Percentiles rank a stretch among this genome's conserved stretches.
Conservation (phyloP, 2,113 vertebrate genomes). For the Cepphus grylle region DNA sequence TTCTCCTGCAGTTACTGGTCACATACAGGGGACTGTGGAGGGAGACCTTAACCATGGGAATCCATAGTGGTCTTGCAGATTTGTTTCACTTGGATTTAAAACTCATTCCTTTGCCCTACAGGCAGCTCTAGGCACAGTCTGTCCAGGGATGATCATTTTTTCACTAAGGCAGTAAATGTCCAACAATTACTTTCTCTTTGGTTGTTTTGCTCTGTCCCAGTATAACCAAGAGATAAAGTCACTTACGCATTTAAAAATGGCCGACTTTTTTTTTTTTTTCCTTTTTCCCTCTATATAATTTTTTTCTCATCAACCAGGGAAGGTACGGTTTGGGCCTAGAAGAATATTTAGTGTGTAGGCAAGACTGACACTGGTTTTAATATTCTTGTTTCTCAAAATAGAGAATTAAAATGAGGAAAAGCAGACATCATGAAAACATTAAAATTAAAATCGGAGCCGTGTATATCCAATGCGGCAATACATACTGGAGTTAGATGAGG, state of each 20-base stretch:
- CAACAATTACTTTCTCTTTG: not conserved
- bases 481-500: not conserved
- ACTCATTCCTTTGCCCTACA: not conserved
- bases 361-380: not conserved
- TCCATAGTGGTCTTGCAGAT: rapidly evolving
- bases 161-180: not conserved
- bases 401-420: not conserved
- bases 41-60: not conserved
- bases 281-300: not conserved
- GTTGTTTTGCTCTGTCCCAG: not conserved
- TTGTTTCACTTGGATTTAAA: not conserved
- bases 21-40: not conserved
- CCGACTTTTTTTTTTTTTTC: rapidly evolving
- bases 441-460: not conserved
- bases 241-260: not conserved
- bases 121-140: not conserved
- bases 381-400: not conserved
- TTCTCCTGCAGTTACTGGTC: not conserved
- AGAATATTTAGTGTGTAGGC: not conserved
- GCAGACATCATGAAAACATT: not conserved
- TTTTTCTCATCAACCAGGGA: not conserved
- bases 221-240: not conserved
- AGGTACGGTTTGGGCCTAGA: not conserved
- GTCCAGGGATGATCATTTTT: not conserved
- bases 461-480: not conserved